These are phyloP conservation scores for Eristalinus aeneus DNA, from an alignment of 2,888 invertebrate genomes.

Conservation along the genomic window DNA sequence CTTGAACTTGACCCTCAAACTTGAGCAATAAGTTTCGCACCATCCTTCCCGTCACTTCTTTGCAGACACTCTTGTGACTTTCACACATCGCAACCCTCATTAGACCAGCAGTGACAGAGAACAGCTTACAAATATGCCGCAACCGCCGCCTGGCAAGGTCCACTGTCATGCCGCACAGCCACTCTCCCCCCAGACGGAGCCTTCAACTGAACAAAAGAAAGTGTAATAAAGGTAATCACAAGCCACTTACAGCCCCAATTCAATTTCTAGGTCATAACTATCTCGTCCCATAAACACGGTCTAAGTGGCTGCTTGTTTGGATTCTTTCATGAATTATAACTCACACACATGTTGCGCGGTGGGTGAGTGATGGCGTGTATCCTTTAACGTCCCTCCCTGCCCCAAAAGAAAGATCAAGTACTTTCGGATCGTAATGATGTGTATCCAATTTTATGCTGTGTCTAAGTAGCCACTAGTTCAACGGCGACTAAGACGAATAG, in stretches of 20 bases:
- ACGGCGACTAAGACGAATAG: neutral
- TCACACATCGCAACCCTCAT: neutral
- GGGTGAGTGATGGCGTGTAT: conserved; percentile 43
- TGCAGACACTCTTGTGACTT: neutral
- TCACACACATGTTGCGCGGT: conserved; percentile 25
- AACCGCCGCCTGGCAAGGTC: neutral
- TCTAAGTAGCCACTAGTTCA: conserved; percentile 39
- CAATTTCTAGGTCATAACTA: conserved; percentile 60
- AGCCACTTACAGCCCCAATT: conserved; percentile 58
- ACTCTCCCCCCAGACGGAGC: conserved; percentile 1
- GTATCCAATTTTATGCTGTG: conserved; percentile 32
- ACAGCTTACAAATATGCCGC: neutral
- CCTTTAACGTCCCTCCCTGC: conserved; percentile 9
- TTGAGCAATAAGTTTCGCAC: neutral
- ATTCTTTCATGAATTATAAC: neutral
- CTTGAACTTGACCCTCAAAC: neutral
- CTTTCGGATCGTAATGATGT: conserved; percentile 40
- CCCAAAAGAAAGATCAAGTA: conserved; percentile 12
- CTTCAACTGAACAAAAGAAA: conserved; percentile 18
- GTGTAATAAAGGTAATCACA: conserved; percentile 33
- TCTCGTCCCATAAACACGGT: conserved; percentile 51
- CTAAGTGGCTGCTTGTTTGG: conserved; percentile 55
- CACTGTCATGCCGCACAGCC: neutral
- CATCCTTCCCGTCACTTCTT: neutral
- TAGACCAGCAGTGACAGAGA: neutral